Conservation (phyloP, 2,797 vertebrate species). For the Chelon auratus region DNA sequence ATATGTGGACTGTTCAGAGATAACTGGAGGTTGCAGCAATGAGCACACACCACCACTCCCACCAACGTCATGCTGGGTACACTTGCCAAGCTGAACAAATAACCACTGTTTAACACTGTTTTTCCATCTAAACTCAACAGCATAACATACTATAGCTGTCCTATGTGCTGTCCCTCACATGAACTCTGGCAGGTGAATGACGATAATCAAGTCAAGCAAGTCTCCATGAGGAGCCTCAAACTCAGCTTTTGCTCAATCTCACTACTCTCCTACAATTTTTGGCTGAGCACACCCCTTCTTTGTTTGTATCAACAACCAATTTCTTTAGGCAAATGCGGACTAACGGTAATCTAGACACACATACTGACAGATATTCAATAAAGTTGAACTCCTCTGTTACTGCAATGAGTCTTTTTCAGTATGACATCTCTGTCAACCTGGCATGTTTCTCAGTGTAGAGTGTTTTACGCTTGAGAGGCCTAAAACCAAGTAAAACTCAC, state of each 20-base stretch:
- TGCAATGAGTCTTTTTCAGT: too few species aligned
- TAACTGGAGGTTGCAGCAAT: neutral
- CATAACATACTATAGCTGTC: neutral
- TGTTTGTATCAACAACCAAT: neutral
- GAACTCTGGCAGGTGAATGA: neutral
- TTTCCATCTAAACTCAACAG: neutral
- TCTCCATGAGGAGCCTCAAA: neutral
- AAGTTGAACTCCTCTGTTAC: neutral
- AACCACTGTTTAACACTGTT: neutral
- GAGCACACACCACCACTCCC: constrained; percentile 1
- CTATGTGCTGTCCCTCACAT: neutral
- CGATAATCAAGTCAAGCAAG: neutral
- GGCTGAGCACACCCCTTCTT: constrained; percentile 1
- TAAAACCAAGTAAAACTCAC: neutral
- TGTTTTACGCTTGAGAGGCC: neutral
- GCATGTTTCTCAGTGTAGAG: neutral
- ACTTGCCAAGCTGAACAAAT: neutral
- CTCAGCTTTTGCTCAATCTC: neutral
- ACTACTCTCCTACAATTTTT: neutral
- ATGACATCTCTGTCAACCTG: too few species aligned
- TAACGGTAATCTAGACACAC: neutral
- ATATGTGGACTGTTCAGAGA: neutral
- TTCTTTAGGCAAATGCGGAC: neutral
- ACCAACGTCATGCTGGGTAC: neutral
- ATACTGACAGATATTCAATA: neutral